Base-by-base conservation (phyloP, 2,888 invertebrate species). In the Temnothorax unifasciatus region DNA sequence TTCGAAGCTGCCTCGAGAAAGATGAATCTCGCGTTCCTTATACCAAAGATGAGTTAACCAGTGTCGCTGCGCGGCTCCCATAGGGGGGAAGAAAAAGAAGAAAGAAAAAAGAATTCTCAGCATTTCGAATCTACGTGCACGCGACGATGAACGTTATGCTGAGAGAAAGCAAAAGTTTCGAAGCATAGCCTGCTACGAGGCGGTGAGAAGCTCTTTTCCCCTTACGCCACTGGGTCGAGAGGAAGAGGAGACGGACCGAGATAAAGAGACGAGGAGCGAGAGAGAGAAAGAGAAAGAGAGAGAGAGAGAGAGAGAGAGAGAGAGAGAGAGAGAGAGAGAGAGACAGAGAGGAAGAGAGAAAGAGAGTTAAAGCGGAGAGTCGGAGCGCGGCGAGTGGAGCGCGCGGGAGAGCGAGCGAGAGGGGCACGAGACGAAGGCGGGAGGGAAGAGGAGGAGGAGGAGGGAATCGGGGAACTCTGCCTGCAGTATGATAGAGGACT, bases 401-500 rank as follows among this genome's bases (percentile, higher is more conserved):
- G 44, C 18, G 64, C 64, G 68, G 68, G 57, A 38, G 76, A 41
- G 59, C 81, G 21, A 61, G 82, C 71, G 81, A 64, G 73, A 77
- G 68, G 52, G 64, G 34, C 25, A 52, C n/a, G 68, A 71, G 71
- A 81, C 29, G 61, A 50, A 34, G 71, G 3, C 11, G n/a, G 47
- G 64, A 15, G 82, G 83, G 76, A 77, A 84, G 57, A 76, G 84
- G 3, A 13, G n/a, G 47, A 59, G 83, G 76, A 81, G 84, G 57
- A 79, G 84, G 75, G 86, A 85, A 90, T 85, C 87, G 86, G 92
- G 89, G 91, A 89, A 91, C 91, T 91, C 90, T 91, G 93, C 90
- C 92, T 93, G 93, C 93, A 93, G 93, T 94, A 93, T 94, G 94
- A 94, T 94, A 94, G 94, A 94, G 94, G 94, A 94, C 93, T 94